Evolutionary conservation across 2,888 invertebrate genomes (phyloP).

Genomic region (Folsomia candida): DNA sequence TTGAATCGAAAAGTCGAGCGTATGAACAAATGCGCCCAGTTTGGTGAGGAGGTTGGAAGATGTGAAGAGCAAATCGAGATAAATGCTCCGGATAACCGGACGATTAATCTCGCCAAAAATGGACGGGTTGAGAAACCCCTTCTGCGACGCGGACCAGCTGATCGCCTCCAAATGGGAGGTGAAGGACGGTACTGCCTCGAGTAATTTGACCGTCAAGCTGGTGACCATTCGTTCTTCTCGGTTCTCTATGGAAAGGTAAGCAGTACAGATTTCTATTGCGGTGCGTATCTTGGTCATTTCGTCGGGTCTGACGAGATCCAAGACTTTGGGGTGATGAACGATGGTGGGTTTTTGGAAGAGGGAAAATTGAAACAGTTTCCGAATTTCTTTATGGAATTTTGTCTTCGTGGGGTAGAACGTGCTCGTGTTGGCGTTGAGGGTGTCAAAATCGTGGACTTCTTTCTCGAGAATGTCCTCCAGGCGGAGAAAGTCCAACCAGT

Average conservation of each 20-base stretch:
- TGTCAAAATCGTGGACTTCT: not conserved
- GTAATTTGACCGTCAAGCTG: not conserved
- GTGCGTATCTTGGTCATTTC: not conserved
- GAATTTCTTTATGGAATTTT: not conserved
- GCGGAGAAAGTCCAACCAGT: not conserved
- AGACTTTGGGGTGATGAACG: not conserved
- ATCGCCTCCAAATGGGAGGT: not conserved
- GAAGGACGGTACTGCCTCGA: not conserved
- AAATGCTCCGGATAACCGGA: not conserved
- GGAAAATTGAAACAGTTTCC: not conserved
- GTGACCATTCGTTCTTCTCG: not conserved
- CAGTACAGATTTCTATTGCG: not conserved
- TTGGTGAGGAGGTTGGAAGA: not conserved
- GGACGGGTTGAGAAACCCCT: not conserved
- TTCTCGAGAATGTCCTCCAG: not conserved
- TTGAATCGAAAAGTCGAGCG: not conserved
- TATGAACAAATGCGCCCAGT: not conserved
- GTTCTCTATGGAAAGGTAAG: not conserved
- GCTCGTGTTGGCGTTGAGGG: not conserved
- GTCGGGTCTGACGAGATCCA: not conserved
- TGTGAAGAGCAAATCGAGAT: not conserved
- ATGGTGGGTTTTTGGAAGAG: not conserved
- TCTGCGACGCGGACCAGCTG: not conserved
- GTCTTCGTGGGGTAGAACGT: not conserved
- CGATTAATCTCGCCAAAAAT: not conserved